These are phyloP conservation scores for Operophtera brumata DNA, from an alignment of 2,888 invertebrate species.

Conservation along the genomic window DNA sequence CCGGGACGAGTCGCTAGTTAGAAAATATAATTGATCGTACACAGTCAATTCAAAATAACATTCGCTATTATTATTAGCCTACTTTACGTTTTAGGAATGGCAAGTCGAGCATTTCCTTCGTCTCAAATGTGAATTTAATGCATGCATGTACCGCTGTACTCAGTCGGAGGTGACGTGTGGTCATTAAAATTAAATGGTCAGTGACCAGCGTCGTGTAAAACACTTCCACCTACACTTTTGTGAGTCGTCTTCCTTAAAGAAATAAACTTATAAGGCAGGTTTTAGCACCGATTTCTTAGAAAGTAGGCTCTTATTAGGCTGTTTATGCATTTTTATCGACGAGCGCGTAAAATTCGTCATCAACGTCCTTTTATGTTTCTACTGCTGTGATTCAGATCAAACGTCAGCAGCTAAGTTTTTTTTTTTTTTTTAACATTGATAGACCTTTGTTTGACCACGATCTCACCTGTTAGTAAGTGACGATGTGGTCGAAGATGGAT, in stretches of 20 bases:
- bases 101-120: conserved; percentile 23
- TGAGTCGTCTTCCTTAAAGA: conserved; percentile 11
- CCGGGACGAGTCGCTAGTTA: too few relatives aligned
- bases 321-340: too few relatives aligned
- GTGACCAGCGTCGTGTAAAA: conserved; percentile 31
- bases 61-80: conserved; percentile 7
- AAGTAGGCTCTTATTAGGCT: neutral
- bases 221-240: conserved; percentile 8
- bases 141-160: conserved; percentile 23
- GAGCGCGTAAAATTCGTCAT: too few relatives aligned
- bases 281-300: neutral
- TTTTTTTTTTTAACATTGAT: too few relatives aligned
- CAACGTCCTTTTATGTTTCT: too few relatives aligned
- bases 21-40: too few relatives aligned
- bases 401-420: too few relatives aligned
- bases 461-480: too few relatives aligned
- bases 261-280: neutral
- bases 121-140: conserved; percentile 31
- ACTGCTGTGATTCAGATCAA: too few relatives aligned
- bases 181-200: conserved; percentile 34
- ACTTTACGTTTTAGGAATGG: conserved; percentile 15
- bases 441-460: too few relatives aligned
- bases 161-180: conserved; percentile 21
- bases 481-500: too few relatives aligned
- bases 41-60: conserved; percentile 6